Evolutionary conservation across 2,888 invertebrate genomes (phyloP).

Genomic region (Sphaeridia pumilis): DNA sequence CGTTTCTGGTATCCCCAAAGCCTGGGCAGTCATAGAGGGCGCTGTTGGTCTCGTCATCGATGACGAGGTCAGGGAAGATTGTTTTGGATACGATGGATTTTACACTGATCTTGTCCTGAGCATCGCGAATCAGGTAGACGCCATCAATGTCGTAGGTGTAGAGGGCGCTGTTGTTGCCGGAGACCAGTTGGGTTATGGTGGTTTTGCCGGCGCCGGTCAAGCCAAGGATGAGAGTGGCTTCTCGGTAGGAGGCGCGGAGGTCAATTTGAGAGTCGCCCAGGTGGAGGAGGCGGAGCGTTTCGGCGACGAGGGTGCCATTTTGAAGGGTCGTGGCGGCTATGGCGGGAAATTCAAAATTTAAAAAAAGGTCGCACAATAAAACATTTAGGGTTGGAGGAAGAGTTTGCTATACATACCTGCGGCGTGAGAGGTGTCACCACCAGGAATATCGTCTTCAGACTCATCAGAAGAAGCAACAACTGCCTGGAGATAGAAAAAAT

Average conservation of each 20-base stretch:
- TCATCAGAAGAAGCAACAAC: too few species aligned
- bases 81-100: conserved; percentile 6
- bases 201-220: background rate
- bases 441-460: too few species aligned
- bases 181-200: background rate
- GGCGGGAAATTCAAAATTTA: background rate
- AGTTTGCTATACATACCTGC: too few species aligned
- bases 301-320: too few species aligned
- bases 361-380: too few species aligned
- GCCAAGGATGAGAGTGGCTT: background rate
- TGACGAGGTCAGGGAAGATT: conserved; percentile 12
- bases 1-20: conserved; percentile 28
- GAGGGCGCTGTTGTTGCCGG: conserved; percentile 11
- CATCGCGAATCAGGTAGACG: conserved; percentile 11
- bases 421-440: too few species aligned
- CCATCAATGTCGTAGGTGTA: conserved; percentile 3
- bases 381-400: too few species aligned
- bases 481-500: too few species aligned
- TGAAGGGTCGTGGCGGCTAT: background rate
- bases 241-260: background rate
- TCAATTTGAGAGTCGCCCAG: background rate
- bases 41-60: background rate
- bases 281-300: background rate
- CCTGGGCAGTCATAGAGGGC: conserved; percentile 27
- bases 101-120: background rate